Percentiles rank a stretch among this genome's conserved stretches.
Evolutionary conservation across 1,140 invertebrate species (phyloP).

Genomic region (Reticulitermes speratus): DNA sequence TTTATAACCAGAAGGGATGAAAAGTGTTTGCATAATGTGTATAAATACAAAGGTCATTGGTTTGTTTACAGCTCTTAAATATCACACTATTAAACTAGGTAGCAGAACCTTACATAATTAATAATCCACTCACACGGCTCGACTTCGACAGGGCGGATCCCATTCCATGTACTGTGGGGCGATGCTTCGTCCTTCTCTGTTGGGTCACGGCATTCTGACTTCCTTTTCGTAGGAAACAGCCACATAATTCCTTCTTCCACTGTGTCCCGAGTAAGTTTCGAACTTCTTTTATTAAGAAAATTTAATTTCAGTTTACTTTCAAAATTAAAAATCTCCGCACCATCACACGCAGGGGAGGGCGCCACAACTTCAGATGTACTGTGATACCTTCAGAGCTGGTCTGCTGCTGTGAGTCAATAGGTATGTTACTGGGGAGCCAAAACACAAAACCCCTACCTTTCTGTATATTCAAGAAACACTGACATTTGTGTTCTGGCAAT

Average conservation of each 20-base stretch:
- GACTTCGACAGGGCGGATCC: slow-evolving; percentile 34
- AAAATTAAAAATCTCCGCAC: not conserved
- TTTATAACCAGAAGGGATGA: too few relatives aligned
- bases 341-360: not conserved
- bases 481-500: too few relatives aligned
- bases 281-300: not conserved
- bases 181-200: not conserved
- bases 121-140: slow-evolving; percentile 32
- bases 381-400: not conserved
- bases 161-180: slow-evolving; percentile 31
- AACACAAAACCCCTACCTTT: too few relatives aligned
- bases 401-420: not conserved
- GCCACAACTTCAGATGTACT: not conserved
- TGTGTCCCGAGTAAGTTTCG: not conserved
- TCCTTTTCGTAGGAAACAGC: not conserved
- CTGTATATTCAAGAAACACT: too few relatives aligned
- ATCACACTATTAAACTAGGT: too few relatives aligned
- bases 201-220: not conserved
- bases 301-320: not conserved
- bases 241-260: not conserved
- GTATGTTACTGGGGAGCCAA: too few relatives aligned
- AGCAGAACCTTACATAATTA: not conserved
- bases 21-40: too few relatives aligned
- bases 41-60: too few relatives aligned
- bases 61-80: too few relatives aligned